phyloP scores from a whole-genome alignment of 2,113 vertebrate species.

The Colossoma macropomum region DNA sequence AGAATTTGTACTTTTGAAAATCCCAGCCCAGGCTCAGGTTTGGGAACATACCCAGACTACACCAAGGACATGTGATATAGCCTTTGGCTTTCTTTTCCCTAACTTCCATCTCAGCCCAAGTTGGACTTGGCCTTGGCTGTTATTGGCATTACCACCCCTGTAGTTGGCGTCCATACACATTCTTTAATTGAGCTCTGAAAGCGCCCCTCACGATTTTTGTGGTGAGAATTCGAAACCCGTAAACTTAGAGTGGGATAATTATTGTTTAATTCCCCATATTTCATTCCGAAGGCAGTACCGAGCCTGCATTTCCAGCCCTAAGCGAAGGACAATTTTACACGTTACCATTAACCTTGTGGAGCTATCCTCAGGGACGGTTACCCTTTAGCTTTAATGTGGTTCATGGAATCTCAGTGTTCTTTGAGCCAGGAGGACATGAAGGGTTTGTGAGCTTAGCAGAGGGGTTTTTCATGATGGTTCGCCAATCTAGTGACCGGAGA shows the following conservation, averaged over 20 bases:
- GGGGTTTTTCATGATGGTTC: constrained; percentile 4
- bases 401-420: constrained; percentile 27
- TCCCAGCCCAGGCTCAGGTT: background rate
- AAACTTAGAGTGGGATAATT: constrained; percentile 40
- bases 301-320: constrained; percentile 35
- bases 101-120: constrained; percentile 29
- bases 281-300: constrained; percentile 23
- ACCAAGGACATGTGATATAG: constrained; percentile 26
- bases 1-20: constrained; percentile 33
- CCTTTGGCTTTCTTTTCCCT: constrained; percentile 1
- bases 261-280: constrained; percentile 36
- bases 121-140: constrained; percentile 43
- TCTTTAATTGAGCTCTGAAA: constrained; percentile 44
- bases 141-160: constrained; percentile 50
- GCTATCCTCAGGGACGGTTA: constrained; percentile 14
- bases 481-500: constrained; percentile 41
- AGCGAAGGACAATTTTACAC: constrained; percentile 42
- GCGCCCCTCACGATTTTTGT: constrained; percentile 31
- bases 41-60: constrained; percentile 25
- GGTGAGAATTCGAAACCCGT: constrained; percentile 45
- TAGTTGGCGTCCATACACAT: constrained; percentile 35
- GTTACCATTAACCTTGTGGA: constrained; percentile 41
- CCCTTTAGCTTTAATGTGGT: constrained; percentile 44
- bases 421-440: constrained; percentile 39
- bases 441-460: constrained; percentile 19